phyloP scores from a whole-genome alignment of 2,113 vertebrate species.

The Ahaetulla prasina region DNA sequence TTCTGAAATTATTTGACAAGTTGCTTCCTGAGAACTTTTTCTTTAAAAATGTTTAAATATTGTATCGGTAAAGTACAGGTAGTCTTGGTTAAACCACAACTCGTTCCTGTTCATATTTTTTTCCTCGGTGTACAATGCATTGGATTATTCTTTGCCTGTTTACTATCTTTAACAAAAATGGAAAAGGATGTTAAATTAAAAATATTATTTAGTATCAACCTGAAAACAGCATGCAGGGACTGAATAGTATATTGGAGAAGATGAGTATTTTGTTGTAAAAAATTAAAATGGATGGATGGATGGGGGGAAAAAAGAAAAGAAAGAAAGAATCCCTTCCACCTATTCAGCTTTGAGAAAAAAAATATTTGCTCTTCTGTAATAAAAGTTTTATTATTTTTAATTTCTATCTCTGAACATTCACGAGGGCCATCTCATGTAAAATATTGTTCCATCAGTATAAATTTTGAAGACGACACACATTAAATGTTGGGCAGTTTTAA shows the following conservation, averaged over 20 bases:
- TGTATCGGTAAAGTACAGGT: constrained; percentile 10
- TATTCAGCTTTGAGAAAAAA: constrained; percentile 57
- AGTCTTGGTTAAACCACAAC: no score
- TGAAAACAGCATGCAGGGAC: no score
- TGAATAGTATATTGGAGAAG: no score
- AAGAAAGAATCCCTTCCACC: background rate
- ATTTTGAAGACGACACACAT: constrained; percentile 65
- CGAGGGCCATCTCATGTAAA: constrained; percentile 41
- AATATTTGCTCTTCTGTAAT: constrained; percentile 60
- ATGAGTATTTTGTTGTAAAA: no score
- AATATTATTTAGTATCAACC: no score
- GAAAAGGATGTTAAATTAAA: no score
- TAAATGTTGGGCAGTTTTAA: constrained; percentile 65
- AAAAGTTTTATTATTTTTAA: constrained; percentile 49
- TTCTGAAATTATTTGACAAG: background rate
- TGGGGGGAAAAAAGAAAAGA: background rate
- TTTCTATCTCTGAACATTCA: constrained; percentile 24
- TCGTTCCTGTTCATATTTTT: no score
- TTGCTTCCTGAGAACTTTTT: background rate
- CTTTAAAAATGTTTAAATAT: background rate
- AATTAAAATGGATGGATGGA: no score
- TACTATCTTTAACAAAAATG: no score
- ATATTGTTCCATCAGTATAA: constrained; percentile 64
- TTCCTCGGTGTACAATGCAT: no score
- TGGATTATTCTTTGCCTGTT: no score